phyloP scores from a whole-genome alignment of 2,113 vertebrate genomes.

The Campylomormyrus tamandua region DNA sequence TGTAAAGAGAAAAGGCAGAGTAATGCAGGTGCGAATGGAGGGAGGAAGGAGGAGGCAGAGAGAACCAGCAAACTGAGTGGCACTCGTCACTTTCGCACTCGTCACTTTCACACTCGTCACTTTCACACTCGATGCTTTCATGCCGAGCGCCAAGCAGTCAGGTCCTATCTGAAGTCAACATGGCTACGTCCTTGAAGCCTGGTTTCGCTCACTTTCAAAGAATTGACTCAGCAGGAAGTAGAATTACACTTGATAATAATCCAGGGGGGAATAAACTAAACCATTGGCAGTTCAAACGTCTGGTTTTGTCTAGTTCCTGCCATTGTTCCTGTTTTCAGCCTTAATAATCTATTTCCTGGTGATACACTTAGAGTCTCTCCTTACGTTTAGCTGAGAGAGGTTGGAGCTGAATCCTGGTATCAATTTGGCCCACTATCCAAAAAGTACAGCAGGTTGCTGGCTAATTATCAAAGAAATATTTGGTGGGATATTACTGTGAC shows the following conservation, averaged over 20 bases:
- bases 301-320: not conserved
- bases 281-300: not conserved
- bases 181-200: not conserved
- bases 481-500: not conserved
- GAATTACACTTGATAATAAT: not conserved
- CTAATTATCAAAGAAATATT: not conserved
- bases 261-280: not conserved
- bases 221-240: not conserved
- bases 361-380: not conserved
- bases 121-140: not conserved
- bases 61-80: not conserved
- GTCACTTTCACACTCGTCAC: not conserved
- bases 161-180: not conserved
- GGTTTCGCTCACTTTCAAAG: not conserved
- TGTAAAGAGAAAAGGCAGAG: conserved; percentile 37
- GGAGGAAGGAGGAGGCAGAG: not conserved
- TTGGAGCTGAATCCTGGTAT: not conserved
- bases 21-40: conserved; percentile 46
- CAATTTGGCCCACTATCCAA: not conserved
- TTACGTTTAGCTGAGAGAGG: not conserved
- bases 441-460: not conserved
- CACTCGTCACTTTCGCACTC: conserved; percentile 1
- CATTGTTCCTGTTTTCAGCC: not conserved
- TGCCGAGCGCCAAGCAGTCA: not conserved
- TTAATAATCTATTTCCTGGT: not conserved